Evolutionary conservation across 2,888 invertebrate genomes (phyloP).

Genomic region (Diploptera punctata): DNA sequence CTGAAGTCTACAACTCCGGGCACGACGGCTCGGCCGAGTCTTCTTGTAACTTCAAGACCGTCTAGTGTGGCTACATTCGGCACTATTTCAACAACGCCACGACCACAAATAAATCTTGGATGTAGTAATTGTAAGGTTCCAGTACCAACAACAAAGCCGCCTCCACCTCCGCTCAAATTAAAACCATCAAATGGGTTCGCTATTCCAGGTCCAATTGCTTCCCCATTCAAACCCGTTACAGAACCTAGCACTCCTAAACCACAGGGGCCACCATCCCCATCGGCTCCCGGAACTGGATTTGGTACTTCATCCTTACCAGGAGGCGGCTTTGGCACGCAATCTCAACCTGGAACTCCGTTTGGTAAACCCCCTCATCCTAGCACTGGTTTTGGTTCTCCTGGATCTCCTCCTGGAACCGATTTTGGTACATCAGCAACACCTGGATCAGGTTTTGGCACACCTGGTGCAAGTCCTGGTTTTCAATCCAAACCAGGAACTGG

Average conservation of each 20-base stretch:
- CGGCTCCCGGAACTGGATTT: not conserved
- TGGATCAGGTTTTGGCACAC: not conserved
- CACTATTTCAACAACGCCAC: not conserved
- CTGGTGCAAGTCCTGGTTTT: not conserved
- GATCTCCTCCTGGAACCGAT: not conserved
- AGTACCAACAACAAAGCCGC: slow-evolving; percentile 10
- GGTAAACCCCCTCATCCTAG: too few species aligned
- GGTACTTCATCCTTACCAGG: too few species aligned
- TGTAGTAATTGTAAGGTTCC: slow-evolving; percentile 15
- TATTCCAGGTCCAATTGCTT: not conserved
- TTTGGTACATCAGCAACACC: too few species aligned
- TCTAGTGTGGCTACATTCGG: too few species aligned
- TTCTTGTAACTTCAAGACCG: too few species aligned
- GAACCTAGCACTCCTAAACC: not conserved
- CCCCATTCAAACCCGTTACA: not conserved
- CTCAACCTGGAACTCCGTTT: not conserved
- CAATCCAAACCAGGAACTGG: too few species aligned
- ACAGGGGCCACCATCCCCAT: not conserved
- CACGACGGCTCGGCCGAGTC: too few species aligned
- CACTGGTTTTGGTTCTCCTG: too few species aligned
- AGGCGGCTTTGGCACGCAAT: not conserved
- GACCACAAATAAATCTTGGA: not conserved
- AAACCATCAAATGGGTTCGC: too few species aligned
- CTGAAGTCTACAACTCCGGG: not conserved
- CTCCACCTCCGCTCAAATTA: too few species aligned